Percentiles rank a stretch among this genome's conserved stretches.
These are phyloP conservation scores for Cydia amplana DNA, from an alignment of 1,140 invertebrate species.

Conservation along the genomic window DNA sequence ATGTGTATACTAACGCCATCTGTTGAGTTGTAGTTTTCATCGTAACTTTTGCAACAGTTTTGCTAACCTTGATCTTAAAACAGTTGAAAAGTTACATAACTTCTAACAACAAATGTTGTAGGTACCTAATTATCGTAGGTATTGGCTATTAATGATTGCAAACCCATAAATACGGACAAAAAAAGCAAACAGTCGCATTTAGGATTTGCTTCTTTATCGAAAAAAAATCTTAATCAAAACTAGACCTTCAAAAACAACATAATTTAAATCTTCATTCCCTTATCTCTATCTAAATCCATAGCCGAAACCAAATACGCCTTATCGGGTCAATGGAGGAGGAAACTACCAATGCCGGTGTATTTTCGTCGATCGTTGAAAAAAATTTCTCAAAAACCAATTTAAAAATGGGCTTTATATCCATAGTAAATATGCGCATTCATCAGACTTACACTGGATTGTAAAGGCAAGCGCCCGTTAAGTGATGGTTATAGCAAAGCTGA, in stretches of 20 bases:
- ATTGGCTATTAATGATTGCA: too few relatives aligned
- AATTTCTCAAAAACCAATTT: neutral
- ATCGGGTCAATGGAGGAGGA: slow-evolving; percentile 11
- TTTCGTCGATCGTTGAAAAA: neutral
- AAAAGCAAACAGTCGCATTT: too few relatives aligned
- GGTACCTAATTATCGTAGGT: too few relatives aligned
- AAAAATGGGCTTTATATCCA: neutral
- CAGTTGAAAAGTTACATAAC: too few relatives aligned
- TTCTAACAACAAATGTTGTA: too few relatives aligned
- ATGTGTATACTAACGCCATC: neutral
- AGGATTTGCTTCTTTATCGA: neutral
- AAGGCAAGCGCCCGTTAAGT: neutral
- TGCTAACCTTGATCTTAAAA: too few relatives aligned
- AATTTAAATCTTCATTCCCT: slow-evolving; percentile 10
- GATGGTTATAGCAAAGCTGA: slow-evolving; percentile 34
- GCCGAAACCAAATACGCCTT: slow-evolving; percentile 24
- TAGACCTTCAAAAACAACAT: neutral
- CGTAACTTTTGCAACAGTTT: neutral
- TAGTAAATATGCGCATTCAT: neutral
- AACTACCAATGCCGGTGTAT: neutral
- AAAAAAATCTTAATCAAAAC: neutral
- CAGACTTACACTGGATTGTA: slow-evolving; percentile 12
- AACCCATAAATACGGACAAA: too few relatives aligned
- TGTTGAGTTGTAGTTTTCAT: neutral
- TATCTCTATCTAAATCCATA: slow-evolving; percentile 32